A percentile compares a stretch with the other conserved stretches of the same genome.
Conservation (phyloP, 2,888 invertebrate genomes). For the Andrena bicolor region DNA sequence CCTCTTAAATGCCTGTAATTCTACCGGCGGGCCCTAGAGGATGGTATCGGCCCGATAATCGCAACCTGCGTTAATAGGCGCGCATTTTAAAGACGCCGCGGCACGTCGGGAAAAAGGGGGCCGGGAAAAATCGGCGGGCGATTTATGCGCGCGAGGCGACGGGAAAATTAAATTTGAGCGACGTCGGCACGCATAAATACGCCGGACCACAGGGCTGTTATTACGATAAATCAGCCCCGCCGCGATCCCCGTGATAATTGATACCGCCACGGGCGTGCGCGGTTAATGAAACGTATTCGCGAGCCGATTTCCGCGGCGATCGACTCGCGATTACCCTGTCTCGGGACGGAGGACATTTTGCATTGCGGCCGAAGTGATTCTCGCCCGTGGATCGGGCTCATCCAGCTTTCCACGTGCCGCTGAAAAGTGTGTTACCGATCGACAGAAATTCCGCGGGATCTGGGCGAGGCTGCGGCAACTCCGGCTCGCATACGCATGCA, state of each 20-base stretch:
- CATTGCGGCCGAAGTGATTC: background rate
- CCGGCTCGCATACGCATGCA: slow-evolving; percentile 38
- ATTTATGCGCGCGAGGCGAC: background rate
- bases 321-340: background rate
- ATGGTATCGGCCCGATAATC: slow-evolving; percentile 30
- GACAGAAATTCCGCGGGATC: slow-evolving; percentile 58
- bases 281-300: slow-evolving; percentile 39
- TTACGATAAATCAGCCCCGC: slow-evolving; percentile 52
- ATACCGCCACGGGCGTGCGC: slow-evolving; percentile 37
- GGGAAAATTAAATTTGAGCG: slow-evolving; percentile 36
- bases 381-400: background rate
- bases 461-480: slow-evolving; percentile 56
- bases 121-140: background rate
- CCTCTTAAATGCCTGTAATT: slow-evolving; percentile 36
- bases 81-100: slow-evolving; percentile 18
- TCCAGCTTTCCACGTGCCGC: background rate
- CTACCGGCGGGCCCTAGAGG: background rate
- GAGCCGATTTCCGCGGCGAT: slow-evolving; percentile 29
- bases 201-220: slow-evolving; percentile 30
- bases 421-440: slow-evolving; percentile 46
- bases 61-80: slow-evolving; percentile 14
- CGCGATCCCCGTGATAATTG: slow-evolving; percentile 48
- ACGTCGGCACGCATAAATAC: slow-evolving; percentile 34
- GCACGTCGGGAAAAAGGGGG: background rate
- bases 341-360: background rate